These are phyloP conservation scores for Suricata suricatta DNA, from an alignment of 2,113 vertebrate genomes.

Conservation along the genomic window DNA sequence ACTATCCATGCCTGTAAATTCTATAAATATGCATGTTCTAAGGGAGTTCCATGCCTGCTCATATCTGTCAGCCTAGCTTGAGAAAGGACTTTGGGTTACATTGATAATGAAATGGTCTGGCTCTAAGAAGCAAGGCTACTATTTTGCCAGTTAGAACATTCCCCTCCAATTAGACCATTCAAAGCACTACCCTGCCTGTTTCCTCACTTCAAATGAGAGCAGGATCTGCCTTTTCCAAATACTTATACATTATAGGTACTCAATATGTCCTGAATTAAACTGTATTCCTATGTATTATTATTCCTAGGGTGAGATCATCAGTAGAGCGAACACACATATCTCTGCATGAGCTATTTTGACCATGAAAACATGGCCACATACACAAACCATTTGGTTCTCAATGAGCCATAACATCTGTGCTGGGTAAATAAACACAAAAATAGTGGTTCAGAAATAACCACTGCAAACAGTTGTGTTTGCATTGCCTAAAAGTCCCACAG, in stretches of 20 bases:
- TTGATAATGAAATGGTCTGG: background rate
- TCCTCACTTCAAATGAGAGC: background rate
- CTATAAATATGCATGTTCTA: background rate
- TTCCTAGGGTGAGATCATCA: background rate
- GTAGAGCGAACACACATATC: background rate
- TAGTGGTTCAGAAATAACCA: conserved; percentile 39
- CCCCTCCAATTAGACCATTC: background rate
- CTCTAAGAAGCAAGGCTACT: background rate
- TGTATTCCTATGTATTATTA: background rate
- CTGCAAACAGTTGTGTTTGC: conserved; percentile 33
- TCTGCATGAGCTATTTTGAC: conserved; percentile 44
- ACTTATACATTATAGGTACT: background rate
- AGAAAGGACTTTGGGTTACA: background rate
- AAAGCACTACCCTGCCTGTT: background rate
- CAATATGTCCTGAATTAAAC: background rate
- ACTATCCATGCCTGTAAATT: background rate
- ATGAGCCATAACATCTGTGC: conserved; percentile 51
- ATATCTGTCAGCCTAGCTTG: background rate
- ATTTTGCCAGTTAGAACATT: background rate
- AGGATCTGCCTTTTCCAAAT: background rate
- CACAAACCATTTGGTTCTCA: conserved; percentile 68
- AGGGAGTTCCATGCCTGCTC: background rate
- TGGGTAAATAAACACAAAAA: conserved; percentile 53
- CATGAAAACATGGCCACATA: conserved; percentile 52
- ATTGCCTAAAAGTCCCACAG: conserved; percentile 2